phyloP scores from a whole-genome alignment of 2,888 invertebrate species.

The Ligdia adustata region DNA sequence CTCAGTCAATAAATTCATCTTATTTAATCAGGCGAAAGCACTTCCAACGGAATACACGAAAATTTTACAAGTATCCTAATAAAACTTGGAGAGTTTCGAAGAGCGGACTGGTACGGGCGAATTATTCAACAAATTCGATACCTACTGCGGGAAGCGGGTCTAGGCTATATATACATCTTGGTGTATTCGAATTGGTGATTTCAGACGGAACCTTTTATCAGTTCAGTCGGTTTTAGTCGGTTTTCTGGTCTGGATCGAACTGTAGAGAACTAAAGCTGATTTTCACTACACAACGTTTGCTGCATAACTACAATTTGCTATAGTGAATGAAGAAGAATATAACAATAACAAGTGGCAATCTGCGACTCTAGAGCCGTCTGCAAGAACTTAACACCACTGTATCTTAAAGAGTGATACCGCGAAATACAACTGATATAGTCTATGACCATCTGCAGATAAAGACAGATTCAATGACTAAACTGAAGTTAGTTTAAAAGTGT shows the following conservation, averaged over 20 bases:
- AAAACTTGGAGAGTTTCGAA: conserved; percentile 75
- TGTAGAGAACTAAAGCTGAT: background rate
- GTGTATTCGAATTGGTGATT: conserved; percentile 21
- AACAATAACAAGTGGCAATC: too few species aligned
- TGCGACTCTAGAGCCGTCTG: too few species aligned
- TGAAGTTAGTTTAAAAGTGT: too few species aligned
- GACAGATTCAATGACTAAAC: too few species aligned
- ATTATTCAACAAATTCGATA: conserved; percentile 73
- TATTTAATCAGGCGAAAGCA: conserved; percentile 80
- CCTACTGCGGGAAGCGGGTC: conserved; percentile 38
- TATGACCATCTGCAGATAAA: too few species aligned
- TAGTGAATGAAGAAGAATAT: too few species aligned
- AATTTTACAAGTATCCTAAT: conserved; percentile 83
- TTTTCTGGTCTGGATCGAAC: background rate
- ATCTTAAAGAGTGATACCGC: too few species aligned
- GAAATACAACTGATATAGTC: too few species aligned
- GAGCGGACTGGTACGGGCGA: conserved; percentile 56
- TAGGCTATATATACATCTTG: conserved; percentile 25
- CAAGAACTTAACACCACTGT: too few species aligned
- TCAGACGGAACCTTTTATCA: conserved; percentile 2
- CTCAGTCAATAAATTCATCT: conserved; percentile 78
- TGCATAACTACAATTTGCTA: too few species aligned
- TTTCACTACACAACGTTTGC: too few species aligned
- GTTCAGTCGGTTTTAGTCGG: background rate
- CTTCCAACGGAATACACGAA: conserved; percentile 73